Percentiles rank a stretch among this genome's conserved stretches.
Evolutionary conservation across 1,140 invertebrate species (phyloP).

Genomic region (Andricus grossulariae): DNA sequence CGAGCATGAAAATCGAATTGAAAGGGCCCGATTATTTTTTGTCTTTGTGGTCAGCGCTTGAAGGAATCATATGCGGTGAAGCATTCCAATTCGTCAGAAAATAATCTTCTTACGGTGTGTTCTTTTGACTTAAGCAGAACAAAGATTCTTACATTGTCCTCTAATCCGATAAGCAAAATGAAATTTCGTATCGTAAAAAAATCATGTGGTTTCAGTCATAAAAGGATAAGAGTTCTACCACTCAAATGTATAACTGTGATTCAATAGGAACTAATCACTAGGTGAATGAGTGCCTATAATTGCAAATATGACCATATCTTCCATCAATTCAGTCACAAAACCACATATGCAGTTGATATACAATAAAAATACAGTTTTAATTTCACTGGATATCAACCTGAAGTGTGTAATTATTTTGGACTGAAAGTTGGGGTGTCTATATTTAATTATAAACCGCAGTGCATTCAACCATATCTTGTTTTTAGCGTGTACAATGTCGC

Average conservation of each 20-base stretch:
- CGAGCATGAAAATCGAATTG: slow-evolving; percentile 21
- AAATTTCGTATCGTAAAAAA: background rate
- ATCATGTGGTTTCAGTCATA: background rate
- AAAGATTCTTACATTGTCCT: slow-evolving; percentile 7
- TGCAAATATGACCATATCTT: no score
- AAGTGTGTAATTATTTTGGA: slow-evolving; percentile 3
- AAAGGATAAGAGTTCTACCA: background rate
- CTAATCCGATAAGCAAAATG: background rate
- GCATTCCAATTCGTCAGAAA: slow-evolving; percentile 1
- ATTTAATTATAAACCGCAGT: slow-evolving; percentile 13
- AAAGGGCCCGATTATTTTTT: slow-evolving; percentile 25
- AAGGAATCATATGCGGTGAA: slow-evolving; percentile 1
- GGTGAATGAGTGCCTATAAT: background rate
- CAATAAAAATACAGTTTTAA: background rate
- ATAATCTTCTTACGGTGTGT: background rate
- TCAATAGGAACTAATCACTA: background rate
- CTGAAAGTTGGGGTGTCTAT: background rate
- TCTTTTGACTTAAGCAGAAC: background rate
- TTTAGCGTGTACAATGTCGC: slow-evolving; percentile 6
- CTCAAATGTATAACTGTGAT: background rate
- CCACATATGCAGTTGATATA: no score
- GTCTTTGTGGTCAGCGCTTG: slow-evolving; percentile 7
- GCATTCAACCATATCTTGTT: slow-evolving; percentile 17
- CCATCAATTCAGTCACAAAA: no score
- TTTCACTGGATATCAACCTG: slow-evolving; percentile 7